Evolutionary conservation across 2,797 vertebrate species (phyloP).

Genomic region (Mallotus villosus): DNA sequence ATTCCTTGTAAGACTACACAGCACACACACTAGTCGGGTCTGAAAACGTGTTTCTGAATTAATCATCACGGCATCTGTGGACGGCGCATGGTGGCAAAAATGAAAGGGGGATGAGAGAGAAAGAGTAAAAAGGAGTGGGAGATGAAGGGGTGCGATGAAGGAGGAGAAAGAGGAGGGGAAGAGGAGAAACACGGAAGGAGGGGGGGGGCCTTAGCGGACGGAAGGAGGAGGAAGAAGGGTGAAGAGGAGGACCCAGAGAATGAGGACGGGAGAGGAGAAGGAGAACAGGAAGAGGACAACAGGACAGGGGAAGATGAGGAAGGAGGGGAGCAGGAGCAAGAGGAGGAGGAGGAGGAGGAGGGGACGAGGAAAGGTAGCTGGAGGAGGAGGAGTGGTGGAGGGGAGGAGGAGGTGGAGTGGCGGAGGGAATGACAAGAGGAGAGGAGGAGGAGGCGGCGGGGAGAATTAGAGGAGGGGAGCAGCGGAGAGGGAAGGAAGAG

Average conservation of each 20-base stretch:
- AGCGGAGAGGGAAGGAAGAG: slow-evolving; percentile 18
- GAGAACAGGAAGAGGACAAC: not conserved
- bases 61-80: not conserved
- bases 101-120: not conserved
- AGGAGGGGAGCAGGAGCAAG: not conserved
- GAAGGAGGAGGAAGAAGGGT: not conserved
- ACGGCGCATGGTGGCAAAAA: not conserved
- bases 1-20: too few relatives aligned
- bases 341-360: not conserved
- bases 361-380: not conserved
- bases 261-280: too few relatives aligned
- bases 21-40: not conserved
- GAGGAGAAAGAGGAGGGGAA: not conserved
- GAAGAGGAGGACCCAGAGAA: not conserved
- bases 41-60: too few relatives aligned
- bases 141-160: not conserved
- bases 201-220: too few relatives aligned
- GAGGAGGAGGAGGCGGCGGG: not conserved
- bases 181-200: not conserved
- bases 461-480: not conserved
- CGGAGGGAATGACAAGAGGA: too few relatives aligned
- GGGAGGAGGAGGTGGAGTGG: not conserved
- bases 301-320: not conserved
- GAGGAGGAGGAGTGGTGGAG: not conserved
- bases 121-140: too few relatives aligned